These are phyloP conservation scores for Amblyornis subalaris DNA, from an alignment of 2,113 vertebrate species.

Conservation along the genomic window DNA sequence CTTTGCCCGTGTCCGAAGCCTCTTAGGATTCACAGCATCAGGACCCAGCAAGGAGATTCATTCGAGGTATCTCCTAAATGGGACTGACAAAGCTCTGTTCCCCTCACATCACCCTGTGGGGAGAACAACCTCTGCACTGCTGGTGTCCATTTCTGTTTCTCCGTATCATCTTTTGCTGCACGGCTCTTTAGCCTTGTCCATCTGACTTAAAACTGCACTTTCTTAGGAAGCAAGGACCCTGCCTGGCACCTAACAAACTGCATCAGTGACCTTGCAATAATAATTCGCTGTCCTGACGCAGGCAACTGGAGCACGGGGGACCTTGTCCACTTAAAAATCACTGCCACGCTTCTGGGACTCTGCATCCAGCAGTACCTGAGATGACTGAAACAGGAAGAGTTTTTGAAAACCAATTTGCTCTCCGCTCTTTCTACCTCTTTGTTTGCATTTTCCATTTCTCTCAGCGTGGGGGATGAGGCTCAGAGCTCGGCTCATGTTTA, in stretches of 20 bases:
- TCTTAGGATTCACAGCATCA: not conserved
- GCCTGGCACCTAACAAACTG: not conserved
- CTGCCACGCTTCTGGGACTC: not conserved
- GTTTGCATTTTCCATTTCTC: conserved; percentile 50
- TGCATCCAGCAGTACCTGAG: conserved; percentile 4
- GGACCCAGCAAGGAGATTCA: not conserved
- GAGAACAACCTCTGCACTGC: not conserved
- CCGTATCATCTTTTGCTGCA: not conserved
- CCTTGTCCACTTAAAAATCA: conserved; percentile 18
- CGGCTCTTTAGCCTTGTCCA: not conserved
- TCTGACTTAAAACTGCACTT: not conserved
- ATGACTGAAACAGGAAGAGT: conserved; percentile 5
- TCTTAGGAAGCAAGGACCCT: not conserved
- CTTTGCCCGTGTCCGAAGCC: not conserved
- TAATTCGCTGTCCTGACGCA: conserved; percentile 1
- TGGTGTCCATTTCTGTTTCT: not conserved
- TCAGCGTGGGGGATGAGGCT: not conserved
- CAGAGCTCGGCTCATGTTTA: not conserved
- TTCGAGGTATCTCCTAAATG: not conserved
- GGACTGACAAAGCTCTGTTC: not conserved
- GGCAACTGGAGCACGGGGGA: not conserved
- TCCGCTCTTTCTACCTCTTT: not conserved
- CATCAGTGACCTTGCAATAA: not conserved
- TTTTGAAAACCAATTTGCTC: conserved; percentile 37
- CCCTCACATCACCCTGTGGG: not conserved